Percentiles rank a stretch among this genome's conserved stretches.
Evolutionary conservation across 1,140 invertebrate genomes (phyloP).

Genomic region (Aleiodes sp.): DNA sequence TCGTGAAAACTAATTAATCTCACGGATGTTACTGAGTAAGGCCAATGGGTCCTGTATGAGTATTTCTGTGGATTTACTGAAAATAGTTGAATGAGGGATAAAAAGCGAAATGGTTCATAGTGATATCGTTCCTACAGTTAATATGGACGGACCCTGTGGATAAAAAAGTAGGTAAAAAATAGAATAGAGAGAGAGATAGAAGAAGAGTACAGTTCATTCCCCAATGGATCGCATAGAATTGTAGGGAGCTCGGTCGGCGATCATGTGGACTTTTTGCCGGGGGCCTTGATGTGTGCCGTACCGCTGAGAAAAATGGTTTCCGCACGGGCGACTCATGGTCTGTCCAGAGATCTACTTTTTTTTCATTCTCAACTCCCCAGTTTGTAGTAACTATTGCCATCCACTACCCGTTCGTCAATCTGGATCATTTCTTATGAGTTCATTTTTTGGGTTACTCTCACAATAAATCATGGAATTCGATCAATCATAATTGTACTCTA

Average conservation of each 20-base stretch:
- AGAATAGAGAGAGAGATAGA: background rate
- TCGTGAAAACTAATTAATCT: conserved; percentile 28
- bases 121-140: background rate
- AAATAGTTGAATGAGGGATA: background rate
- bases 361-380: too few species aligned
- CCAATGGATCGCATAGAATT: background rate
- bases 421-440: too few species aligned
- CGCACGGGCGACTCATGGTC: background rate
- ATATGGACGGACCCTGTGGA: background rate
- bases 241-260: background rate
- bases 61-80: background rate
- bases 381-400: too few species aligned
- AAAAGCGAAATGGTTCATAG: background rate
- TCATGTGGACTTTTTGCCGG: background rate
- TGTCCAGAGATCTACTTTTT: too few species aligned
- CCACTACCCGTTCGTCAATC: too few species aligned
- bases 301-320: conserved; percentile 11
- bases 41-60: conserved; percentile 1
- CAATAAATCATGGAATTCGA: too few species aligned
- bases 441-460: too few species aligned
- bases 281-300: background rate
- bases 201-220: conserved; percentile 1
- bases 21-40: background rate
- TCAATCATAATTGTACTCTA: too few species aligned
- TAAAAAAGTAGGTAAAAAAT: background rate